phyloP scores from a whole-genome alignment of 2,888 invertebrate genomes.

The Lydus trimaculatus region DNA sequence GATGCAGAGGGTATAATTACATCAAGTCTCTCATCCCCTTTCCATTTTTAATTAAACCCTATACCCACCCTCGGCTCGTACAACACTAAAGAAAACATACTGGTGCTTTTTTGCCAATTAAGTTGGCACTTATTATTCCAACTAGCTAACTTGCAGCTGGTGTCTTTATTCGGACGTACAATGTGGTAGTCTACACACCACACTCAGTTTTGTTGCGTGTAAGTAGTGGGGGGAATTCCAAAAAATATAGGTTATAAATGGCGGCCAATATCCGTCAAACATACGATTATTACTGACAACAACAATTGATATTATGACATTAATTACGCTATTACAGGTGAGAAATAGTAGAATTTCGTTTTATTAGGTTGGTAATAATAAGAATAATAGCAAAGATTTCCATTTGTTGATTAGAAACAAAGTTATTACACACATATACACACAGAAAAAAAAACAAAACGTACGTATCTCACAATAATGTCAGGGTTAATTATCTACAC shows the following conservation, averaged over 20 bases:
- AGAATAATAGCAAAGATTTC: background rate
- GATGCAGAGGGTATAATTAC: background rate
- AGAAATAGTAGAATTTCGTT: too few species aligned
- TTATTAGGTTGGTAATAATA: background rate
- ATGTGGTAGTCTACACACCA: background rate
- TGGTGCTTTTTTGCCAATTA: slow-evolving; percentile 48
- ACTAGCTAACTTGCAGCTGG: slow-evolving; percentile 41
- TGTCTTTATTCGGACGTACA: slow-evolving; percentile 31
- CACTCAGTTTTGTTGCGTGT: too few species aligned
- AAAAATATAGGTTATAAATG: too few species aligned
- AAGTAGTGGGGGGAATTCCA: too few species aligned
- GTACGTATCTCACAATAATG: too few species aligned
- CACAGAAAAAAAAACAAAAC: slow-evolving; percentile 28
- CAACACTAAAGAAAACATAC: slow-evolving; percentile 46
- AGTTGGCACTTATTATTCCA: slow-evolving; percentile 48
- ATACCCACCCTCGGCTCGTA: background rate
- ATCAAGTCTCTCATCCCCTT: background rate
- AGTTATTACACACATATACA: too few species aligned
- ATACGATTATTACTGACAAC: too few species aligned
- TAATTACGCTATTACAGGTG: background rate
- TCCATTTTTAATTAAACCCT: slow-evolving; percentile 1
- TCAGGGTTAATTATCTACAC: slow-evolving; percentile 27
- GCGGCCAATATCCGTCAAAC: too few species aligned
- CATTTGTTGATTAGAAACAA: background rate
- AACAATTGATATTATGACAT: too few species aligned